These are phyloP conservation scores for Thelaira solivaga DNA, from an alignment of 2,888 invertebrate genomes.

Conservation along the genomic window DNA sequence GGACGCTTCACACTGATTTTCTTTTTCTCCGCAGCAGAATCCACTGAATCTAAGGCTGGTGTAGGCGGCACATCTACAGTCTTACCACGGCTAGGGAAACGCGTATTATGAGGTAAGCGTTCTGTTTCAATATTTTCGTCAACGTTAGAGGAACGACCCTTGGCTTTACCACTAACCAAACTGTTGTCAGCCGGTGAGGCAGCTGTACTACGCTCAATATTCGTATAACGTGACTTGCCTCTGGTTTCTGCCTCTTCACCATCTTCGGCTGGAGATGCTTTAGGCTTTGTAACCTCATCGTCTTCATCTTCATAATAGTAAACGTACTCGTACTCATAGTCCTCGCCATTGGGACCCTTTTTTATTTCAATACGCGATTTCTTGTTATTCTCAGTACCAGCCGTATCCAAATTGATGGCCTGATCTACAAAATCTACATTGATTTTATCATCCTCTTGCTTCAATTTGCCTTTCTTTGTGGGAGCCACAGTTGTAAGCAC, in stretches of 20 bases:
- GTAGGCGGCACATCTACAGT: conserved; percentile 77
- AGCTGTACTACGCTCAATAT: conserved; percentile 75
- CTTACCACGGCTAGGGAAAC: conserved; percentile 86
- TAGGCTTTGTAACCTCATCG: conserved; percentile 75
- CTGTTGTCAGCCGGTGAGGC: conserved; percentile 81
- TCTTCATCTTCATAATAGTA: conserved; percentile 94
- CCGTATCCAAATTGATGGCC: conserved; percentile 80
- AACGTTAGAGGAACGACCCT: conserved; percentile 74
- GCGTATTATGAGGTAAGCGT: conserved; percentile 88
- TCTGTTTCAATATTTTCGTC: conserved; percentile 70
- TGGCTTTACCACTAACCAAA: conserved; percentile 81
- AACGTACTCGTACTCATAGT: conserved; percentile 94
- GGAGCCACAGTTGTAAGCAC: conserved; percentile 70
- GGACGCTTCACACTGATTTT: conserved; percentile 81
- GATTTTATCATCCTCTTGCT: conserved; percentile 68
- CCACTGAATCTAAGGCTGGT: conserved; percentile 81
- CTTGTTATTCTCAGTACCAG: conserved; percentile 83
- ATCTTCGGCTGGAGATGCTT: conserved; percentile 73
- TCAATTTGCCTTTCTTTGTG: conserved; percentile 61
- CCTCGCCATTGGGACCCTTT: conserved; percentile 92
- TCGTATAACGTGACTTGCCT: conserved; percentile 77
- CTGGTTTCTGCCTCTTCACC: conserved; percentile 70
- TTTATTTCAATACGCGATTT: conserved; percentile 89
- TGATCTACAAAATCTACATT: conserved; percentile 77
- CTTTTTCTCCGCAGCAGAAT: conserved; percentile 78